These are phyloP conservation scores for Tinea trinotella DNA, from an alignment of 2,888 invertebrate species.

Conservation along the genomic window DNA sequence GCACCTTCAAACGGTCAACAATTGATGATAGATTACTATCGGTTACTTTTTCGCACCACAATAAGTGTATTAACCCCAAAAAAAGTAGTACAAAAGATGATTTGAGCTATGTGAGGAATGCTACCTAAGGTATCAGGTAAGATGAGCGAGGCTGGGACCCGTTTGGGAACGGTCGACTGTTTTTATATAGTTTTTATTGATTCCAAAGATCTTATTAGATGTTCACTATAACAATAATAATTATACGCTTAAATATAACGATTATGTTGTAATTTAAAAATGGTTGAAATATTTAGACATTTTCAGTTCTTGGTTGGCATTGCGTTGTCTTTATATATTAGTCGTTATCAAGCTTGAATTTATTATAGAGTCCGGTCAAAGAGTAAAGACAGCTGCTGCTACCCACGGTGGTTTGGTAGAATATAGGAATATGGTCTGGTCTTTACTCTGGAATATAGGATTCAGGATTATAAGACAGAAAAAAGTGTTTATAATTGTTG, in stretches of 20 bases:
- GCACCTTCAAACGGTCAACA: background rate
- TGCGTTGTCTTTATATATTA: too few species aligned
- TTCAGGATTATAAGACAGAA: too few species aligned
- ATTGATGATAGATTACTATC: conserved; percentile 13
- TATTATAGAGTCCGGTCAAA: too few species aligned
- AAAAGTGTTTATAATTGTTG: too few species aligned
- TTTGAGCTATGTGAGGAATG: conserved; percentile 15
- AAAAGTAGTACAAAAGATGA: conserved; percentile 15
- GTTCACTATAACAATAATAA: background rate
- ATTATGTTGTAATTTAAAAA: too few species aligned
- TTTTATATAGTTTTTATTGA: conserved; percentile 7
- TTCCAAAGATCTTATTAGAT: conserved; percentile 2
- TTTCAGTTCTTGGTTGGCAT: too few species aligned
- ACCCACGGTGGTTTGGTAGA: too few species aligned
- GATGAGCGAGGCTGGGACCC: background rate
- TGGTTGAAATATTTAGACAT: too few species aligned
- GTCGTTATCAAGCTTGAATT: too few species aligned
- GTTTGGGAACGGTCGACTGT: conserved; percentile 4
- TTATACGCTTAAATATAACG: background rate
- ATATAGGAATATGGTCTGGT: too few species aligned
- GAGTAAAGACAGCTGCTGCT: too few species aligned
- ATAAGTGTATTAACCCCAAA: conserved; percentile 2
- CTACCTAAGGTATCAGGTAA: conserved; percentile 6
- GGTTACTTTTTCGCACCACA: conserved; percentile 5
- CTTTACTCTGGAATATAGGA: too few species aligned